Conservation (phyloP, 2,797 vertebrate species). For the Molossus alvarezi region DNA sequence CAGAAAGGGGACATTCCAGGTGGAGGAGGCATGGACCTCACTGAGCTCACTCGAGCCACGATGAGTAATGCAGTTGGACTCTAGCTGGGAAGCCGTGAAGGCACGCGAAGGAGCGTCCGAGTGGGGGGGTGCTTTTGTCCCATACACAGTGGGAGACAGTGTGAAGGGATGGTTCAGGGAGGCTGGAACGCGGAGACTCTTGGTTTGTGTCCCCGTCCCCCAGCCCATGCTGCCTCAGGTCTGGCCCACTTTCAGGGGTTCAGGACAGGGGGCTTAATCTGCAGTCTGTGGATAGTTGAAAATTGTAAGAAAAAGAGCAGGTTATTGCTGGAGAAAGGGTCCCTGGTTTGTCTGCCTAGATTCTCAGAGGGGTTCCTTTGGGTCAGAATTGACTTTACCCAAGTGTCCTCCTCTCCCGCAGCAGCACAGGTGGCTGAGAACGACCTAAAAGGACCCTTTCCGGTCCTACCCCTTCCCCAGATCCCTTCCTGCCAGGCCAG, state of each 20-base stretch:
- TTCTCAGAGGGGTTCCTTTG: not conserved
- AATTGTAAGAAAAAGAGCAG: not conserved
- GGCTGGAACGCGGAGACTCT: fast-evolving
- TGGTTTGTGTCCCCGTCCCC: not conserved
- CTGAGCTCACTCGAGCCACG: not conserved
- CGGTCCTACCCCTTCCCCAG: not conserved
- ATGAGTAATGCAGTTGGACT: not conserved
- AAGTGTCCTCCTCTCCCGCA: not conserved
- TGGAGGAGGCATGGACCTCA: not conserved
- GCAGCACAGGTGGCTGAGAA: not conserved
- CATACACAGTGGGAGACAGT: too few relatives aligned
- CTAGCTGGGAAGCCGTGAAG: fast-evolving
- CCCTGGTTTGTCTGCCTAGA: not conserved
- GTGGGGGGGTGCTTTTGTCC: not conserved
- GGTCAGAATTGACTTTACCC: not conserved
- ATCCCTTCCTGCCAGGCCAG: not conserved
- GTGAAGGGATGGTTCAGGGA: not conserved
- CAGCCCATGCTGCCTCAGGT: not conserved
- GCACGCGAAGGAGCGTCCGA: not conserved
- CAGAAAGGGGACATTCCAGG: not conserved
- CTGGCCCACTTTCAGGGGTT: not conserved
- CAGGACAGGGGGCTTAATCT: not conserved
- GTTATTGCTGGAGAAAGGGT: not conserved
- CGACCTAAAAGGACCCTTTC: not conserved
- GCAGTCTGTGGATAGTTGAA: not conserved